Evolutionary conservation across 2,113 vertebrate species (phyloP), one percentile per base, ranked within the genome.

Genomic region (Ciconia stormi): DNA sequence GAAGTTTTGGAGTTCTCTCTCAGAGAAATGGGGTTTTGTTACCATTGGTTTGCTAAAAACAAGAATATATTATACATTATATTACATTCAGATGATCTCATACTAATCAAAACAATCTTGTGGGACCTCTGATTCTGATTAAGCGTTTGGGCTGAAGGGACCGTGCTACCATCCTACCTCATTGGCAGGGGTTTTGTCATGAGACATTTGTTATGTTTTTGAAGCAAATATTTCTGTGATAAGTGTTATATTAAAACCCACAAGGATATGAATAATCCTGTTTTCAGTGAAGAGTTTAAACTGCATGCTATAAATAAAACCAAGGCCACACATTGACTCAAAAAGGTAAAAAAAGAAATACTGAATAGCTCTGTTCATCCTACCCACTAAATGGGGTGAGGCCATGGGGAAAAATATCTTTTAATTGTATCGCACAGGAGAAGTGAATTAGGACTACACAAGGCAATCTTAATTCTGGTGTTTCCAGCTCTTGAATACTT

Each of bases 231-330:
- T 80, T 97, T 96, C 93, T 94, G 90, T 93, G 97, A 95, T 95
- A 95, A 97, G 87, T 94, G 91, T 93, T 95, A 58, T 20, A 80
- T 92, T 94, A 94, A 93, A 95, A 88, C 74, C 95, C 96, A 91
- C 93, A 94, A 96, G 93, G 95, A 93, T 82, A 85, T 97, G 93
- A 97, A 95, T 95, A 95, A 95, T 93, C n/a, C 71, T 94, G 94
- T 88, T 91, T 96, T 94, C 74, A 71, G 84, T 93, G 93, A 93
- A 52, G 93, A 90, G 82, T 95, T 97, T 94, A 80, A 95, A 86
- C 87, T 94, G 79, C 79, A 18, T 9, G 67, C 87, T 95, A 93
- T 94, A 97, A 96, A 96, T 95, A 95, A 94, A 94, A 88, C 62
- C 59, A 59, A 86, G 91, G 94, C 94, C 96, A 96, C 95, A 97